Conservation (phyloP, 1,140 invertebrate species). For the Temnothorax nylanderi region DNA sequence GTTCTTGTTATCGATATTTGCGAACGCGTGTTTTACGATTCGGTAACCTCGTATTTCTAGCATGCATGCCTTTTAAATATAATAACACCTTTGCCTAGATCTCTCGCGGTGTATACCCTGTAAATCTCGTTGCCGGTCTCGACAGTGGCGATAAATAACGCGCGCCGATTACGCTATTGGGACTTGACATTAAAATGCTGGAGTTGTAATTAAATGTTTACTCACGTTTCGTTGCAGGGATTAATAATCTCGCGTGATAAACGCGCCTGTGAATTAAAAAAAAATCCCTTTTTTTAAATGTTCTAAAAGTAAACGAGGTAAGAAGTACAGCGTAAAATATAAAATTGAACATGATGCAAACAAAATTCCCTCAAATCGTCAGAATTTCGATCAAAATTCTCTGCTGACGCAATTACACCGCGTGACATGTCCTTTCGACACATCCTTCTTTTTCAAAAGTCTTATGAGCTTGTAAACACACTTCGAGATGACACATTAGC, state of each 20-base stretch:
- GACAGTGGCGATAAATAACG: constrained; percentile 46
- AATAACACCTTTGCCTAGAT: constrained; percentile 46
- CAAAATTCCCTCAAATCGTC: neutral
- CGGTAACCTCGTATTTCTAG: constrained; percentile 51
- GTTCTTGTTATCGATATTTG: constrained; percentile 4
- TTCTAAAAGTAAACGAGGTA: neutral
- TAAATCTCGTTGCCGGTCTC: constrained; percentile 21
- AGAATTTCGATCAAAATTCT: neutral
- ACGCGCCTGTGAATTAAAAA: neutral
- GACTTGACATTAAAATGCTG: constrained; percentile 3
- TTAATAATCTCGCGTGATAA: constrained; percentile 10
- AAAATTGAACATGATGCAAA: neutral
- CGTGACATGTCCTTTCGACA: neutral
- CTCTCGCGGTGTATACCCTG: neutral
- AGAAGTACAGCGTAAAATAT: neutral
- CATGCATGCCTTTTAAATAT: constrained; percentile 30
- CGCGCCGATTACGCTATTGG: constrained; percentile 30
- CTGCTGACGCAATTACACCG: neutral
- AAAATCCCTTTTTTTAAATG: neutral
- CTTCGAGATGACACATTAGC: neutral
- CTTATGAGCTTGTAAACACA: neutral
- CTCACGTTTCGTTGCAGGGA: constrained; percentile 19
- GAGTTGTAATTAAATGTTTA: constrained; percentile 47
- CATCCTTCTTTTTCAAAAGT: constrained; percentile 1
- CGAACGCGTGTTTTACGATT: constrained; percentile 53